Conservation (phyloP, 1,140 invertebrate genomes). For the Metaphire vulgaris region DNA sequence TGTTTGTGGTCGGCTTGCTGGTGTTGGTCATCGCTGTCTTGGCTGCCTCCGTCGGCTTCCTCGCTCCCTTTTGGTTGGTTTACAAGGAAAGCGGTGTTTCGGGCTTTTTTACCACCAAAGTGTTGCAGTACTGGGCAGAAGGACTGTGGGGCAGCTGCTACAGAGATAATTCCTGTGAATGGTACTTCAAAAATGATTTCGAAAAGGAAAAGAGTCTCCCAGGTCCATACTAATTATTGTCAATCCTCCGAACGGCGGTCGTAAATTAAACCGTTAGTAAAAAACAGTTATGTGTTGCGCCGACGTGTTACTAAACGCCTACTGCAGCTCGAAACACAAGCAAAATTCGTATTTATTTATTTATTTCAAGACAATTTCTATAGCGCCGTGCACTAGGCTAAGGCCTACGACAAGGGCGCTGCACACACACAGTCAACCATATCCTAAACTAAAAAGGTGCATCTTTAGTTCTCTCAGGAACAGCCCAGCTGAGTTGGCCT, state of each 20-base stretch:
- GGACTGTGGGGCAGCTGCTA: neutral
- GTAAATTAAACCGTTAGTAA: too few relatives aligned
- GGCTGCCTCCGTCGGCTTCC: neutral
- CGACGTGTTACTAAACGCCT: neutral
- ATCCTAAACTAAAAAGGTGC: too few relatives aligned
- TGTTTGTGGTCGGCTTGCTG: neutral
- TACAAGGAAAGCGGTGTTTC: neutral
- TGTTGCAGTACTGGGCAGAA: neutral
- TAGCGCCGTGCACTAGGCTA: too few relatives aligned
- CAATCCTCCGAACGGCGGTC: too few relatives aligned
- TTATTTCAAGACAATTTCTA: too few relatives aligned
- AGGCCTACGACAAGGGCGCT: too few relatives aligned
- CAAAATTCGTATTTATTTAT: neutral
- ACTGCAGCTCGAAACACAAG: neutral
- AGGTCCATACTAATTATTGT: too few relatives aligned
- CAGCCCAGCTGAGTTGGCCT: too few relatives aligned
- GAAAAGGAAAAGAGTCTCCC: neutral
- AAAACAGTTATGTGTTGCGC: neutral
- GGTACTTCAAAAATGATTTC: neutral
- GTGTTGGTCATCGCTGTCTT: neutral
- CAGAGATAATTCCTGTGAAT: neutral
- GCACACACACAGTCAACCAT: too few relatives aligned
- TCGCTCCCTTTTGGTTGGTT: neutral
- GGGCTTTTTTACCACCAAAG: neutral
- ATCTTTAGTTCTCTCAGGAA: too few relatives aligned